Conservation (phyloP, 1,140 invertebrate genomes). For the Zaprionus vittiger region DNA sequence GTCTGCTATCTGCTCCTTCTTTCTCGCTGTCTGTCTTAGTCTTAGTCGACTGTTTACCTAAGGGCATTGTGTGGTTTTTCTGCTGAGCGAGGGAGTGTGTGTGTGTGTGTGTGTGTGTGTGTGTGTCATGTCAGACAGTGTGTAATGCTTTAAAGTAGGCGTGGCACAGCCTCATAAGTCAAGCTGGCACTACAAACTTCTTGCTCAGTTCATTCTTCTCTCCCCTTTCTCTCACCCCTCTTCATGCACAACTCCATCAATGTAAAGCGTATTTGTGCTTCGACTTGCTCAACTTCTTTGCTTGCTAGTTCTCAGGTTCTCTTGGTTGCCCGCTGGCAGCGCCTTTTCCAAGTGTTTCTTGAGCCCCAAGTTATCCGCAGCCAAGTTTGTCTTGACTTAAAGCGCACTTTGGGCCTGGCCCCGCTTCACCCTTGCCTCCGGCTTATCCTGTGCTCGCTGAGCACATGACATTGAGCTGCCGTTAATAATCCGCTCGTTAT, state of each 20-base stretch:
- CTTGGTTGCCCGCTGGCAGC: background rate
- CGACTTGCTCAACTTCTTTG: background rate
- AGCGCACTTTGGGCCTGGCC: background rate
- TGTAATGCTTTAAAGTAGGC: constrained; percentile 1
- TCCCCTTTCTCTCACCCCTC: background rate
- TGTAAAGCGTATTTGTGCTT: background rate
- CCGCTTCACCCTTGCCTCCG: background rate
- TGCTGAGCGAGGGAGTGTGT: background rate
- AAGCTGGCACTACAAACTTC: background rate
- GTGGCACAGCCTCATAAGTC: background rate
- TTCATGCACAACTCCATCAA: background rate
- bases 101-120: background rate
- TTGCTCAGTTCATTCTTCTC: background rate
- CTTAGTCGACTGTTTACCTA: constrained; percentile 58
- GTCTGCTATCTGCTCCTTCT: constrained; percentile 44
- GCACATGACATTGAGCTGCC: constrained; percentile 65
- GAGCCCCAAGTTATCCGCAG: constrained; percentile 13
- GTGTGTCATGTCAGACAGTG: background rate
- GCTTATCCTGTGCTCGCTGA: background rate
- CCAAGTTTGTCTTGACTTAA: constrained; percentile 1
- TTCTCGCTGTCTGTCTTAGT: background rate
- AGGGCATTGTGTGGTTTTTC: constrained; percentile 47
- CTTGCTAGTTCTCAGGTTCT: background rate
- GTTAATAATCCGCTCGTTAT: constrained; percentile 57
- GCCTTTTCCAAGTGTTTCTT: constrained; percentile 35